These are phyloP conservation scores for Jacana jacana DNA, from an alignment of 2,113 vertebrate species.

Conservation along the genomic window DNA sequence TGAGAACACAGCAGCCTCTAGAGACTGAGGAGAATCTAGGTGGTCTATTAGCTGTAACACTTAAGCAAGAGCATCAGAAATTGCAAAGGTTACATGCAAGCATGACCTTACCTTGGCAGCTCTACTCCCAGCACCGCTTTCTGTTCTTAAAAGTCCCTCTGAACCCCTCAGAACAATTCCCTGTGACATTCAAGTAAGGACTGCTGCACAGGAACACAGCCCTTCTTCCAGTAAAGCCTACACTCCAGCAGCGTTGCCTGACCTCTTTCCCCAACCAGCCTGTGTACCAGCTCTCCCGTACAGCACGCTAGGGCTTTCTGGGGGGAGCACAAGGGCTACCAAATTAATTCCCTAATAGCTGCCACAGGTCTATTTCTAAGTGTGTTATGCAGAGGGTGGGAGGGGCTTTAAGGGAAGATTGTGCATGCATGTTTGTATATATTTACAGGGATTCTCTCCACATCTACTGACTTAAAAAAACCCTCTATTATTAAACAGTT, in stretches of 20 bases:
- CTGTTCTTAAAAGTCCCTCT: neutral
- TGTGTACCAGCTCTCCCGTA: neutral
- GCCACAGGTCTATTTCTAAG: conserved; percentile 40
- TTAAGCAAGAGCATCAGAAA: neutral
- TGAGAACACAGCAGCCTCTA: neutral
- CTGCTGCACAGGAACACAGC: neutral
- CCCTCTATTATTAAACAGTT: conserved; percentile 47
- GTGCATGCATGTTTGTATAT: conserved; percentile 63
- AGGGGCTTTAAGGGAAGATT: conserved; percentile 31
- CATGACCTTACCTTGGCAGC: conserved; percentile 18
- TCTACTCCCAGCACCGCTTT: neutral
- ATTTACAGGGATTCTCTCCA: conserved; percentile 58
- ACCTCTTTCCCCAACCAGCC: neutral
- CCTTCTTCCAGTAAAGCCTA: neutral
- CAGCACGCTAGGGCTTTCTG: neutral
- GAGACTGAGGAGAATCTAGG: neutral
- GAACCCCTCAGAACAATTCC: neutral
- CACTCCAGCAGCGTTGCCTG: neutral
- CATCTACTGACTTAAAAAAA: conserved; percentile 37
- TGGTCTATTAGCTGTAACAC: neutral
- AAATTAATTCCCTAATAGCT: conserved; percentile 18
- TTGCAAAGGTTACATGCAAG: conserved; percentile 1
- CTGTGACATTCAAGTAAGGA: neutral
- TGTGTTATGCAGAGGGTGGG: conserved; percentile 31
- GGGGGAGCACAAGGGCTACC: neutral